A percentile compares a stretch with the other conserved stretches of the same genome.
Evolutionary conservation across 2,888 invertebrate genomes (phyloP).

Genomic region (Acrobasis repandana): DNA sequence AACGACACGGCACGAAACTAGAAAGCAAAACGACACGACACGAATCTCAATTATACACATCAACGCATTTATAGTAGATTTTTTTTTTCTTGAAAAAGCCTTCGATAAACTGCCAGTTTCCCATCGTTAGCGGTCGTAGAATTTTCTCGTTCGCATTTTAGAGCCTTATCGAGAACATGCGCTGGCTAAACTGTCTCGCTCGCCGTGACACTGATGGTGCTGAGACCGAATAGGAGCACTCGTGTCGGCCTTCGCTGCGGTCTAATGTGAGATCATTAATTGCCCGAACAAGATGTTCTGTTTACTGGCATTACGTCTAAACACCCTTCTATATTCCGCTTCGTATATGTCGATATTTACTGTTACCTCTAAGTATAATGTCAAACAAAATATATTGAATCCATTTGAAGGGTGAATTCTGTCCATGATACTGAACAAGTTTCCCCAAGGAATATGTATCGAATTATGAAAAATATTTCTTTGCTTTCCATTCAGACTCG

Average conservation of each 20-base stretch:
- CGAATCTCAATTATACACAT: too few species aligned
- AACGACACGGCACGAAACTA: too few species aligned
- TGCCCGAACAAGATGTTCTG: neutral
- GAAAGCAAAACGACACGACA: too few species aligned
- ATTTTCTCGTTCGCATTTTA: slow-evolving; percentile 49
- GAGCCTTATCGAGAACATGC: slow-evolving; percentile 38
- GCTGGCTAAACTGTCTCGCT: slow-evolving; percentile 61
- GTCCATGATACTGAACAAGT: too few species aligned
- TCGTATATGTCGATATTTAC: too few species aligned
- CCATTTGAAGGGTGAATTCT: too few species aligned
- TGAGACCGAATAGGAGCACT: slow-evolving; percentile 54
- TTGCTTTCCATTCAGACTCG: too few species aligned
- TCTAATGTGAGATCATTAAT: slow-evolving; percentile 20
- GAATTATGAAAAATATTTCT: too few species aligned
- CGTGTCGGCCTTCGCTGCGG: slow-evolving; percentile 46
- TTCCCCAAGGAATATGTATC: too few species aligned
- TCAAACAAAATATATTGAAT: too few species aligned
- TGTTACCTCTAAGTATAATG: too few species aligned
- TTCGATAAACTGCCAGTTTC: slow-evolving; percentile 20
- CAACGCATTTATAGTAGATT: too few species aligned
- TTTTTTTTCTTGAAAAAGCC: neutral
- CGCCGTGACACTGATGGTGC: slow-evolving; percentile 76
- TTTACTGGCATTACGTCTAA: neutral
- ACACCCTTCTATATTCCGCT: neutral
- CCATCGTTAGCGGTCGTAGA: slow-evolving; percentile 33